These are phyloP conservation scores for Phoebastria nigripes DNA, from an alignment of 2,797 vertebrate species.

Conservation along the genomic window DNA sequence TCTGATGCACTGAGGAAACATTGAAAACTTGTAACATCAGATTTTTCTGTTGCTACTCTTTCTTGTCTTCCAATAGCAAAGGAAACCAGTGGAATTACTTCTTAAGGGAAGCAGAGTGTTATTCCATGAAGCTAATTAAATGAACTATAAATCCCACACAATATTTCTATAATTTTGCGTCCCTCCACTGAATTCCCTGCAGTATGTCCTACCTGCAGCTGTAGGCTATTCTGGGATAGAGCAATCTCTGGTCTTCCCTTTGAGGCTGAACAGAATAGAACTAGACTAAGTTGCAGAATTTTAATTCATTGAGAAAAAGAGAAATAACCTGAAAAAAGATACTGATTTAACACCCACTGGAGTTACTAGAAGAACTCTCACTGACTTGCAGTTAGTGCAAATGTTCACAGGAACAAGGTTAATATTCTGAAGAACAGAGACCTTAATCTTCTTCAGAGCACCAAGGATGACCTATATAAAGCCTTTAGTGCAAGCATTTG, in stretches of 20 bases:
- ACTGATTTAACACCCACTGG: neutral
- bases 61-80: neutral
- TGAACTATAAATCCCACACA: neutral
- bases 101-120: neutral
- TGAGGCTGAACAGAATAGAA: neutral
- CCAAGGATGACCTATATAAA: neutral
- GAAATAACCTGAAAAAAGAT: neutral
- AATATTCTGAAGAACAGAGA: neutral
- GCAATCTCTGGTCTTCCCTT: neutral
- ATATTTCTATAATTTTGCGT: neutral
- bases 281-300: neutral
- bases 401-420: neutral
- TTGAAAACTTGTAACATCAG: neutral
- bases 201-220: neutral
- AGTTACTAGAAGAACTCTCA: neutral
- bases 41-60: neutral
- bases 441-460: neutral
- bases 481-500: neutral
- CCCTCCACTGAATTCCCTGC: neutral
- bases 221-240: neutral
- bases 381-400: neutral
- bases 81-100: neutral
- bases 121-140: neutral
- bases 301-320: neutral
- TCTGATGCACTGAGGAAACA: neutral